Conservation (phyloP, 2,113 vertebrate genomes). For the Coreoperca whiteheadi region DNA sequence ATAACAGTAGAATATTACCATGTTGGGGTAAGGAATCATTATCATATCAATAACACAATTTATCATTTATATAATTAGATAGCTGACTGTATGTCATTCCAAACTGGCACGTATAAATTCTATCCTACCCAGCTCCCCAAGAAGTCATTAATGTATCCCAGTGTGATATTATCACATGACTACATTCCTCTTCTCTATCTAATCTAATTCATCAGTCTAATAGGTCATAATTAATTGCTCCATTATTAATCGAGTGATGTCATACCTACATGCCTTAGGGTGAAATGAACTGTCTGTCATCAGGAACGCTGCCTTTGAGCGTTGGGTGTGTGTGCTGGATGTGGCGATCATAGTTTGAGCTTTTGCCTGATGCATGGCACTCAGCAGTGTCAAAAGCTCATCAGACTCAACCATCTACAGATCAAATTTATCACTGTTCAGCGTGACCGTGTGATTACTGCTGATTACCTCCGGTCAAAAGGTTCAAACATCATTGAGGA, state of each 20-base stretch:
- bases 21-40: conserved; percentile 47
- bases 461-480: conserved; percentile 73
- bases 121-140: conserved; percentile 34
- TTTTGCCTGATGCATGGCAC: conserved; percentile 5
- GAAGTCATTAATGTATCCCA: conserved; percentile 76
- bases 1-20: conserved; percentile 18
- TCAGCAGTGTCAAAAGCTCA: conserved; percentile 64
- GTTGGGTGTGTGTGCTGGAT: background rate
- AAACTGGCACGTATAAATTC: conserved; percentile 63
- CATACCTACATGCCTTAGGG: conserved; percentile 69
- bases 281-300: conserved; percentile 74
- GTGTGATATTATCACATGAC: conserved; percentile 77
- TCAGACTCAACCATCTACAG: conserved; percentile 55
- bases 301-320: conserved; percentile 8
- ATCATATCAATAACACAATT: conserved; percentile 70
- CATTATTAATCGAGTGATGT: conserved; percentile 83
- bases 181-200: conserved; percentile 71
- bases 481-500: conserved; percentile 76
- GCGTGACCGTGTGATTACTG: conserved; percentile 68
- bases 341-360: conserved; percentile 16
- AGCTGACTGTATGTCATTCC: conserved; percentile 56
- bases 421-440: conserved; percentile 58
- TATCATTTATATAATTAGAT: conserved; percentile 71
- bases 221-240: conserved; percentile 83
- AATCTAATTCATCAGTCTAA: conserved; percentile 82